Base-by-base conservation (phyloP, 2,888 invertebrate genomes). In the Thelaira solivaga region DNA sequence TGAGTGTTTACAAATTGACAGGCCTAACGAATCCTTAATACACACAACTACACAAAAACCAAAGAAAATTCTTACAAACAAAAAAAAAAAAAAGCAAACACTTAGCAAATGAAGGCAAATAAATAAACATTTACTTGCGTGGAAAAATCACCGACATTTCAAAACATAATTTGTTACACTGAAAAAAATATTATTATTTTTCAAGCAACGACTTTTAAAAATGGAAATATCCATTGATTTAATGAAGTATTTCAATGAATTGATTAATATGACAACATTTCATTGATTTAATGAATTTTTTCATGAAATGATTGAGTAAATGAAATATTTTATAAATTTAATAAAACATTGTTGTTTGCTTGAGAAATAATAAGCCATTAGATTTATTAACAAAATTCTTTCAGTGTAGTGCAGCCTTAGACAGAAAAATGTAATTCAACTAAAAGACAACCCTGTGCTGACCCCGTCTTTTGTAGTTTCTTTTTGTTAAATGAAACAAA, bases 51-150 rank as follows among this genome's bases (percentile, higher is more conserved):
- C 22, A 24, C 2, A 8, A 45, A 13, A 55, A 39, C 1, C 8
- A 31, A n/a, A n/a, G n/a, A n/a, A n/a, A n/a, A n/a, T n/a, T n/a
- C n/a, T n/a, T n/a, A n/a, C n/a, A 57, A 10, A 24, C 16, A 11
- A 47, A 16, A 62, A 22, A 11, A 47, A 22, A 41, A 18, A 55
- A 39, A 55, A 3, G 61, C 62, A 81, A 81, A 81, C 55, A 82
- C 77, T 68, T 68, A 78, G 80, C 71, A 80, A 80, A 81, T 80
- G 81, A 81, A 79, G 72, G 80, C 79, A 81, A 81, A 81, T 80
- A 81, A 81, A 81, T 80, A 81, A 81, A 79, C 71, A 76, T 62
- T 53, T 53, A 61, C 76, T 76, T 73, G 41, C 39, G 53, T 67
- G 75, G 69, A 73, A 73, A 68, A 64, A 77, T 77, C 55, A 59